Conservation (phyloP, 2,797 vertebrate species). For the Hybognathus amarus region DNA sequence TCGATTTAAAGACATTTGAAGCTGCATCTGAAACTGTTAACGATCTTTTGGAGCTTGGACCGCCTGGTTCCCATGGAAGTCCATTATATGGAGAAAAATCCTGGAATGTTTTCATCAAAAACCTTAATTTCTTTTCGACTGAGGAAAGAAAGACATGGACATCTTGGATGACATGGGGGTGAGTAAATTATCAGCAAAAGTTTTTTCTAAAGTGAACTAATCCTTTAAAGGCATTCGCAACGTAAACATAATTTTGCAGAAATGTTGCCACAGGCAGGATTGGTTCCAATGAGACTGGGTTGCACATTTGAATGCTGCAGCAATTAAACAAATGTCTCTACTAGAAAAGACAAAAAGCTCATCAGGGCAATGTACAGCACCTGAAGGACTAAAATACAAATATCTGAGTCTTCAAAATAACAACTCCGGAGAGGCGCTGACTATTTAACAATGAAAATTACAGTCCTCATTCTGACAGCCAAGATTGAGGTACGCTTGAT, state of each 20-base stretch:
- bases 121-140: too few relatives aligned
- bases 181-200: too few relatives aligned
- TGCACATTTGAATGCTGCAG: background rate
- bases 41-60: too few relatives aligned
- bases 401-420: background rate
- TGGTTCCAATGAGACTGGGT: background rate
- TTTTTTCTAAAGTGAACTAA: too few relatives aligned
- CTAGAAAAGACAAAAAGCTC: background rate
- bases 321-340: conserved; percentile 14
- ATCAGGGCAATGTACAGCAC: background rate
- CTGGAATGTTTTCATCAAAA: too few relatives aligned
- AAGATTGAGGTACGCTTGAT: background rate
- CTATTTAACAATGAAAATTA: background rate
- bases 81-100: too few relatives aligned
- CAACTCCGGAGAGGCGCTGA: background rate
- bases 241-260: background rate
- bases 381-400: background rate
- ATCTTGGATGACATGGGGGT: too few relatives aligned
- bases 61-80: too few relatives aligned
- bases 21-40: too few relatives aligned
- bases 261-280: background rate
- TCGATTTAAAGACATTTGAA: too few relatives aligned
- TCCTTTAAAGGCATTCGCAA: too few relatives aligned
- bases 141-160: too few relatives aligned
- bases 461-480: conserved; percentile 1